Base-by-base conservation (phyloP, 2,113 vertebrate genomes). In the Piprites chloris region DNA sequence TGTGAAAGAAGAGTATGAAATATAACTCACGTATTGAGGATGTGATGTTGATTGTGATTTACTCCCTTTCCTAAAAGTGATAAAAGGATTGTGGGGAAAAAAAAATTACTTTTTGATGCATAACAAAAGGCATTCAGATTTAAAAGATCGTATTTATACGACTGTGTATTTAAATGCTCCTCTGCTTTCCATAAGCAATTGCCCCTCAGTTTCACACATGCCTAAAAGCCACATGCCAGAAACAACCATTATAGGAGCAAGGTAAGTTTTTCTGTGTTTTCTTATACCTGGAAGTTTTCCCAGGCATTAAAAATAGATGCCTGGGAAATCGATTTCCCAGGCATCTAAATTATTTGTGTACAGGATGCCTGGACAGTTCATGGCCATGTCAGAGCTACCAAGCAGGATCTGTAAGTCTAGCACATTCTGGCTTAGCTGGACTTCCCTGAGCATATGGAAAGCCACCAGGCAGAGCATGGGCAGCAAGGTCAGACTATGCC, bases 331-430 rank as follows among this genome's bases (percentile, higher is more conserved):
- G n/a, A n/a, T n/a, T n/a, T n/a, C n/a, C n/a, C n/a, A n/a, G n/a
- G 24, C 5, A 56, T 14, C 8, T 4, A 32, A 75, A 12, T 68
- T 0, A 47, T 59, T 62, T 46, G 23, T 81, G 32, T 78, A 9
- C 19, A 28, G 44, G 28, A 9, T 53, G 3, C 58, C 27, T 66
- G 30, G 42, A 9, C 2, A 2, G 9, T 75, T 28, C 24, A 10
- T 0, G 1, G 19, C 21, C 14, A 20, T 1, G 0, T 52, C 76
- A 86, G 22, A 0, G 0, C 33, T 68, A 52, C n/a, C 27, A 62
- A 53, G 32, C 35, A 79, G 30, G 16, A 3, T 81, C 16, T 37
- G 17, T 28, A 53, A 18, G 14, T 55, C 42, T 42, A 61, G 24
- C 17, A 18, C 18, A 7, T 56, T 37, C 35, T 53, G 46, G 13